Evolutionary conservation across 2,888 invertebrate genomes (phyloP).

Genomic region (Cataglyphis livida): DNA sequence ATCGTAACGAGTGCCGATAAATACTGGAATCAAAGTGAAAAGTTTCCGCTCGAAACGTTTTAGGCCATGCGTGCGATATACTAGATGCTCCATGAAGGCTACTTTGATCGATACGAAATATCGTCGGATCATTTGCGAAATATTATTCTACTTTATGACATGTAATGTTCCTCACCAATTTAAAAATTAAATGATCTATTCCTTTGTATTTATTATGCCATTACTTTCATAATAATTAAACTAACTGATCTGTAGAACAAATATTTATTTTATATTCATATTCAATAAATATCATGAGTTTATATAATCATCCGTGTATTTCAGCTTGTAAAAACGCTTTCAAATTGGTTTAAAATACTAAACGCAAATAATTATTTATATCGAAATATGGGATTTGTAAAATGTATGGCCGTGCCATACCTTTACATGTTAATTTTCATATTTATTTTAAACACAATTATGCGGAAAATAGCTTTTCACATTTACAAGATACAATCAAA

Average conservation of each 20-base stretch:
- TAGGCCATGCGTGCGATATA: slow-evolving; percentile 43
- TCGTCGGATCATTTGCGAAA: slow-evolving; percentile 46
- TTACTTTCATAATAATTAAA: neutral
- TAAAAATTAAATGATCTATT: slow-evolving; percentile 37
- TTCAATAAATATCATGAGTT: slow-evolving; percentile 5
- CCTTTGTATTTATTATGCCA: neutral
- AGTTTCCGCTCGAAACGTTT: slow-evolving; percentile 63
- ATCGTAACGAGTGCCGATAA: slow-evolving; percentile 75
- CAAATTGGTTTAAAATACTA: neutral
- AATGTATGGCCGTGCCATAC: too few relatives aligned
- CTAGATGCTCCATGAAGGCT: slow-evolving; percentile 21
- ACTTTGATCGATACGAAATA: slow-evolving; percentile 49
- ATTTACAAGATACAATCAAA: slow-evolving; percentile 19
- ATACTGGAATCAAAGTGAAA: slow-evolving; percentile 71
- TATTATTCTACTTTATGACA: slow-evolving; percentile 46
- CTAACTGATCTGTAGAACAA: neutral
- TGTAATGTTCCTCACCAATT: slow-evolving; percentile 10
- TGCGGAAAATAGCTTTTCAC: neutral
- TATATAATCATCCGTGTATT: neutral
- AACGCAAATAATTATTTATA: neutral
- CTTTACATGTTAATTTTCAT: neutral
- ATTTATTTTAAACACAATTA: neutral
- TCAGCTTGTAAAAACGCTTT: too few relatives aligned
- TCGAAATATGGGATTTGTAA: neutral
- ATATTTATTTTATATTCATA: neutral